Evolutionary conservation across 2,113 vertebrate species (phyloP).

Genomic region (Struthio camelus): DNA sequence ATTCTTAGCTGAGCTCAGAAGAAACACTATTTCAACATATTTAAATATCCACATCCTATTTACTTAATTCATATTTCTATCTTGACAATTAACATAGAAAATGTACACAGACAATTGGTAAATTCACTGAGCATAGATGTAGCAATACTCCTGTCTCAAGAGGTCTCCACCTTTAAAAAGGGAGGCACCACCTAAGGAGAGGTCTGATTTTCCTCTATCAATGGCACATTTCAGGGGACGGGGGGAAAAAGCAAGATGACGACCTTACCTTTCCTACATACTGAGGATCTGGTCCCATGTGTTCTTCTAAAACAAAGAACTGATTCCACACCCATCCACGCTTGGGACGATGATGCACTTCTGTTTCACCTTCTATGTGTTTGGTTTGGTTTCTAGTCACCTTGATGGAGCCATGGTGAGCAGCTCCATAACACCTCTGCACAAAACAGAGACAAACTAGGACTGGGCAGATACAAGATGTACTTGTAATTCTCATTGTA

Average conservation of each 20-base stretch:
- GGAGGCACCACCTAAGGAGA: not conserved
- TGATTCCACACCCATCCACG: constrained; percentile 99
- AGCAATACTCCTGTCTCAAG: not conserved
- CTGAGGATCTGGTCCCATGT: constrained; percentile 94
- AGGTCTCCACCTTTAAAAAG: not conserved
- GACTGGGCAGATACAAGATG: constrained; percentile 91
- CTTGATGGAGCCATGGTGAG: constrained; percentile 79
- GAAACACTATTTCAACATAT: not conserved
- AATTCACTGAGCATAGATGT: not conserved
- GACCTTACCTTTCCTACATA: constrained; percentile 95
- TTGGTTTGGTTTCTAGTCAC: constrained; percentile 89
- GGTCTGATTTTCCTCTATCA: not conserved
- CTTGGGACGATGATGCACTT: constrained; percentile 97
- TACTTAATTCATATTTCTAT: not conserved
- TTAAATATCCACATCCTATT: not conserved
- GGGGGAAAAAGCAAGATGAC: not conserved
- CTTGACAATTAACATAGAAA: not conserved
- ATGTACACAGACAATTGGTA: not conserved
- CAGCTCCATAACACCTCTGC: constrained; percentile 87
- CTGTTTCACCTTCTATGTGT: constrained; percentile 87
- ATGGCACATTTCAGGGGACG: not conserved
- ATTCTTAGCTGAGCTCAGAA: not conserved
- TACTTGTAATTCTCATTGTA: constrained; percentile 94
- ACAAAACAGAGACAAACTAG: constrained; percentile 97
- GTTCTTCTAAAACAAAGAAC: constrained; percentile 99